Evolutionary conservation across 2,888 invertebrate genomes (phyloP), one percentile per base, ranked within the genome.

Genomic region (Eucriotettix oculatus): DNA sequence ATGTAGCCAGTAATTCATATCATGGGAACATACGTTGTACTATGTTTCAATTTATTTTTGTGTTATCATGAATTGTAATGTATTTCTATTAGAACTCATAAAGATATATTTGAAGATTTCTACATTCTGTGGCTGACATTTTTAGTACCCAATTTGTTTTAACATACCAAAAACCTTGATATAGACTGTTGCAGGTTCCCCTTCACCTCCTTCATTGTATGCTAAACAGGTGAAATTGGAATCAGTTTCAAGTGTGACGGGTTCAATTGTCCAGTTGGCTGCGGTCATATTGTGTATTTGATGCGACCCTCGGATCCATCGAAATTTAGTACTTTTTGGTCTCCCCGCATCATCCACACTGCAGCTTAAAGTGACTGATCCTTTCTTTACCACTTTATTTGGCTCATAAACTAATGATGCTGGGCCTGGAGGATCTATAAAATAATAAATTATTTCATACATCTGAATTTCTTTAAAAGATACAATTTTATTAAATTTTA

Each of bases 181-280:
- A 68, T 80, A 80, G 59, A 83, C 79, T 48, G 80, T 81, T 40
- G 84, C 85, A 56, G 82, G 77, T 60, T 79, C 79, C 58, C 89
- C 87, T 66, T 85, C 83, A 0, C 94, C 95, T 0, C 91, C 91
- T 12, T 86, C 84, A 73, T 91, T 94, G 73, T 82, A 81, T 0
- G 92, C 92, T 66, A 85, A 81, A 71, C 96, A 96, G 0, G 90
- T 87, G 76, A 92, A 94, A 77, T 90, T 91, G 68, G 90, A 89
- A 64, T 90, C 82, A 57, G 90, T 89, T 71, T 90, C 87, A 64
- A 95, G 75, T 12, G 87, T 86, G 14, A 91, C 92, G 0, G 90
- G 87, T 64, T 86, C 85, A 63, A 93, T 86, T 42, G 84, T 86
- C 81, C 87, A 87, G 68, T 84, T 85, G 64, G 84, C 79, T 9